Percentiles rank a stretch among this genome's conserved stretches.
Conservation (phyloP, 1,140 invertebrate genomes). For the Panagrolaimus sp. region DNA sequence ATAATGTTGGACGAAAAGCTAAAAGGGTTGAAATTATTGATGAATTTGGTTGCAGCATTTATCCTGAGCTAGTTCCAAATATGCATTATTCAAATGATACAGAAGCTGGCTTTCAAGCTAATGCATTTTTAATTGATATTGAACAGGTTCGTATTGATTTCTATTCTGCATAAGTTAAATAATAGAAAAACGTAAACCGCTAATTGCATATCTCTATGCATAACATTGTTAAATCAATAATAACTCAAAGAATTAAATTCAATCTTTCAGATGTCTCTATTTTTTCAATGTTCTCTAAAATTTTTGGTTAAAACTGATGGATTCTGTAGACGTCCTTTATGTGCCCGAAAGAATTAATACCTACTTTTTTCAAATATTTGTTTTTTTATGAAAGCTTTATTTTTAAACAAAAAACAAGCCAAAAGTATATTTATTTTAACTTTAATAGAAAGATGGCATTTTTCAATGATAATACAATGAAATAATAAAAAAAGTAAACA, state of each 20-base stretch:
- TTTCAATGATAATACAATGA: too few relatives aligned
- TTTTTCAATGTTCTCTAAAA: conserved; percentile 7
- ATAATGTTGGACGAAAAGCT: neutral
- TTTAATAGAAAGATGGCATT: too few relatives aligned
- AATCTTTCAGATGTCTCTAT: neutral
- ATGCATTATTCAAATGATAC: neutral
- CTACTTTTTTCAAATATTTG: neutral
- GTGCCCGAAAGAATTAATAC: neutral
- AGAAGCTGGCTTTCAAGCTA: neutral
- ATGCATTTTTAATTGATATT: conserved; percentile 10
- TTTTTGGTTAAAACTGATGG: conserved; percentile 6
- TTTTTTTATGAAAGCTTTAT: too few relatives aligned
- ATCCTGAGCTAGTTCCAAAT: neutral
- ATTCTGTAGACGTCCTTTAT: neutral
- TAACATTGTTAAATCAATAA: too few relatives aligned
- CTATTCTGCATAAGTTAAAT: too few relatives aligned
- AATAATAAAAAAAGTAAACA: too few relatives aligned
- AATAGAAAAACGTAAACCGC: too few relatives aligned
- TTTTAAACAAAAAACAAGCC: too few relatives aligned
- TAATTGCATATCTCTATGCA: too few relatives aligned
- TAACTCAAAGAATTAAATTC: too few relatives aligned
- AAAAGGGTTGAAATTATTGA: conserved; percentile 4
- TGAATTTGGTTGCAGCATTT: neutral
- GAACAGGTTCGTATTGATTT: neutral
- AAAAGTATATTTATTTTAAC: too few relatives aligned